phyloP scores from a whole-genome alignment of 2,113 vertebrate genomes.

The Lamprotornis superbus region DNA sequence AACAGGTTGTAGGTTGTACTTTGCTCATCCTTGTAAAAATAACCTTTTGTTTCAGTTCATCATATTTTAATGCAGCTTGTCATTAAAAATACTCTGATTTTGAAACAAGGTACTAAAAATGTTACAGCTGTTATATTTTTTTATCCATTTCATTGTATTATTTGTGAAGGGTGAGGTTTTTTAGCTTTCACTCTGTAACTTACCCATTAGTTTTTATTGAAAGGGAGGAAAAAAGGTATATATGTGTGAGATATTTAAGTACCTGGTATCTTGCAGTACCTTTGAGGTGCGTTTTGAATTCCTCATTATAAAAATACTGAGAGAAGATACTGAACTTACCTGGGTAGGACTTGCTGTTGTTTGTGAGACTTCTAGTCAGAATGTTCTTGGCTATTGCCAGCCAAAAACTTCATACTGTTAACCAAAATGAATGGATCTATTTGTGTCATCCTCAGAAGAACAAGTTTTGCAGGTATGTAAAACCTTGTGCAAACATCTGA shows the following conservation, averaged over 20 bases:
- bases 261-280: too few species aligned
- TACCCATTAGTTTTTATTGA: background rate
- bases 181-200: background rate
- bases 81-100: background rate
- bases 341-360: background rate
- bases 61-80: background rate
- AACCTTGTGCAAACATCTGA: background rate
- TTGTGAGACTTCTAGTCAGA: background rate
- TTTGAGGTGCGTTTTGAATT: background rate
- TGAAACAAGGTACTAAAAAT: background rate
- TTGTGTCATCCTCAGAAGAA: constrained; percentile 41
- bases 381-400: background rate
- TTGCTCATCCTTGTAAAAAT: background rate
- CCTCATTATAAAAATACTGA: background rate
- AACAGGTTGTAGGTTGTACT: background rate
- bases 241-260: background rate
- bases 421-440: constrained; percentile 17
- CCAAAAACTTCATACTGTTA: background rate
- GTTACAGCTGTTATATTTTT: background rate
- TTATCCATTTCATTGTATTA: background rate
- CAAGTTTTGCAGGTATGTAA: constrained; percentile 60
- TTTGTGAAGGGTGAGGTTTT: background rate
- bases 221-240: rapidly evolving
- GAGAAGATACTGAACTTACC: background rate
- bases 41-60: background rate